phyloP scores from a whole-genome alignment of 1,140 invertebrate species.

The Nasonia vitripennis region DNA sequence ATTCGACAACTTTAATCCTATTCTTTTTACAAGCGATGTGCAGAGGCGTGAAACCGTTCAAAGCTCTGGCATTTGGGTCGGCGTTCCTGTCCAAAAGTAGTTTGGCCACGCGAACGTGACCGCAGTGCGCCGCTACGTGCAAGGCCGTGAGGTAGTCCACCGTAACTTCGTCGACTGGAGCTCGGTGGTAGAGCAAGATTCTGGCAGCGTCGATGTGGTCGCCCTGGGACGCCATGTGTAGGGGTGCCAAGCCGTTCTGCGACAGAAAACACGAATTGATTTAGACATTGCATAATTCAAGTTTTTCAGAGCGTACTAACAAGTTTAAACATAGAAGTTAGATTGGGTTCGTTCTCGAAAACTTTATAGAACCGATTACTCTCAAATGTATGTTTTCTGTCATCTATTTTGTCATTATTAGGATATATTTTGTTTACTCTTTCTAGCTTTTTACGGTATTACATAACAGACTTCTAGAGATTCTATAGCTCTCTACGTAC shows the following conservation, averaged over 20 bases:
- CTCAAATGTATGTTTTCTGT: conserved; percentile 4
- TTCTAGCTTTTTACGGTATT: neutral
- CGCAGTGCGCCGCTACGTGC: conserved; percentile 96
- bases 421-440: conserved; percentile 8
- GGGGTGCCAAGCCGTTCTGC: conserved; percentile 91
- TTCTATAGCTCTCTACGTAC: conserved; percentile 70
- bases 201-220: conserved; percentile 97
- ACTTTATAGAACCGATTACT: conserved; percentile 9
- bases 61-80: conserved; percentile 96
- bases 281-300: conserved; percentile 29
- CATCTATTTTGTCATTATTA: conserved; percentile 16
- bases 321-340: neutral
- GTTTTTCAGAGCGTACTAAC: neutral
- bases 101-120: conserved; percentile 96
- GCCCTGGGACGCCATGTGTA: conserved; percentile 97
- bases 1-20: conserved; percentile 95
- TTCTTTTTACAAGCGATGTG: conserved; percentile 99
- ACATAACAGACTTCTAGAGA: neutral
- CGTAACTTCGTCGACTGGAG: conserved; percentile 97
- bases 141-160: conserved; percentile 97
- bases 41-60: conserved; percentile 98
- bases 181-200: conserved; percentile 93
- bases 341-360: neutral
- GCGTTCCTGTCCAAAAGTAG: conserved; percentile 94
- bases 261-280: conserved; percentile 45